Conservation (phyloP, 2,888 invertebrate genomes). For the Dromius quadrimaculatus region DNA sequence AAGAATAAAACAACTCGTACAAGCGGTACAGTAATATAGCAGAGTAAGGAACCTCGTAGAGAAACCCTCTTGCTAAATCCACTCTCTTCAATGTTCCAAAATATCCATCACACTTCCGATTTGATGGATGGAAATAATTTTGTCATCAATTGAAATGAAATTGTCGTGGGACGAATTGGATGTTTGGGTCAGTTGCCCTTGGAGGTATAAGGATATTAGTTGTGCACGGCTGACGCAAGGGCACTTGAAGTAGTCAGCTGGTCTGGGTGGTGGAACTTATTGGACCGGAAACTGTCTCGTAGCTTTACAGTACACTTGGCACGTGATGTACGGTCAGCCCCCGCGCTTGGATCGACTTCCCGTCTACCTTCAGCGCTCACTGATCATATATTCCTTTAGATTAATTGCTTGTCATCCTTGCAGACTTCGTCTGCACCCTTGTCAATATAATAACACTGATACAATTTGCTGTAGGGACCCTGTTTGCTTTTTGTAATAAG, state of each 20-base stretch:
- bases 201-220: constrained; percentile 41
- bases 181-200: constrained; percentile 2
- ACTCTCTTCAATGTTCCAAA: too few species aligned
- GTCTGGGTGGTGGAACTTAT: constrained; percentile 51
- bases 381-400: constrained; percentile 50
- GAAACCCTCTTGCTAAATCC: too few species aligned
- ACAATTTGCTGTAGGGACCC: too few species aligned
- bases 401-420: constrained; percentile 41
- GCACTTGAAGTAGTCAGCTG: constrained; percentile 46
- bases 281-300: constrained; percentile 60
- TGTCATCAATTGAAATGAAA: background rate
- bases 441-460: too few species aligned
- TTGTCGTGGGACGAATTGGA: constrained; percentile 11
- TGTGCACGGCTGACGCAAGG: constrained; percentile 31
- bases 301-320: constrained; percentile 61
- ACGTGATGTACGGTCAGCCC: constrained; percentile 58
- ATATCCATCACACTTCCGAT: too few species aligned
- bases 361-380: constrained; percentile 44
- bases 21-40: too few species aligned
- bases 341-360: constrained; percentile 41
- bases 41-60: too few species aligned
- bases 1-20: too few species aligned
- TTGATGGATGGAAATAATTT: background rate
- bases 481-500: too few species aligned
- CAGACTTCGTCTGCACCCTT: too few species aligned